Percentiles rank a stretch among this genome's conserved stretches.
Evolutionary conservation across 2,797 vertebrate genomes (phyloP).

Genomic region (Accipiter minullus): DNA sequence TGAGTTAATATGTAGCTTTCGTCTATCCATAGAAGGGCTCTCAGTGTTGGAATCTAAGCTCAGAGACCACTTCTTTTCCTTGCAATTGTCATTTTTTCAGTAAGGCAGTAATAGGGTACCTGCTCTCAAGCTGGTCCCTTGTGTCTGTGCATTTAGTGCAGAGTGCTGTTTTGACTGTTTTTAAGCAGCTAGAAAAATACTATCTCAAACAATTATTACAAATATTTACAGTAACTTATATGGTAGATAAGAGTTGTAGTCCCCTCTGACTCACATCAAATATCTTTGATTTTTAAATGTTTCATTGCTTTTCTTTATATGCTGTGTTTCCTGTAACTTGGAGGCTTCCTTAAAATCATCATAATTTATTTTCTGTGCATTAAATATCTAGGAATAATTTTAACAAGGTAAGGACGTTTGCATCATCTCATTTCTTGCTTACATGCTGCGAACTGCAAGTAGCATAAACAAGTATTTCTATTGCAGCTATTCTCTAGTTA

Average conservation of each 20-base stretch:
- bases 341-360: not conserved
- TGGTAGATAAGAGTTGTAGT: constrained; percentile 18
- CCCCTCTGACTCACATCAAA: not conserved
- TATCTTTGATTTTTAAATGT: not conserved
- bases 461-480: not conserved
- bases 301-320: not conserved
- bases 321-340: not conserved
- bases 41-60: constrained; percentile 25
- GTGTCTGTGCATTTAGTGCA: constrained; percentile 49
- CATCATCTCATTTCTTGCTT: not conserved
- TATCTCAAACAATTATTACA: not conserved
- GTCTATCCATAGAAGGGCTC: not conserved
- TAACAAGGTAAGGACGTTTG: not conserved
- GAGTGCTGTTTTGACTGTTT: constrained; percentile 48
- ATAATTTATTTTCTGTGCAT: not conserved
- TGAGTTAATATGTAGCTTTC: not conserved
- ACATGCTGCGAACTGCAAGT: not conserved
- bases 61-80: not conserved
- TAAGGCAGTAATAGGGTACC: constrained; percentile 12
- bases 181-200: constrained; percentile 45
- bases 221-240: not conserved
- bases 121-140: constrained; percentile 31
- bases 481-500: not conserved
- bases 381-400: not conserved
- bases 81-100: constrained; percentile 17